Evolutionary conservation across 2,113 vertebrate genomes (phyloP).

Genomic region (Dasyurus viverrinus): DNA sequence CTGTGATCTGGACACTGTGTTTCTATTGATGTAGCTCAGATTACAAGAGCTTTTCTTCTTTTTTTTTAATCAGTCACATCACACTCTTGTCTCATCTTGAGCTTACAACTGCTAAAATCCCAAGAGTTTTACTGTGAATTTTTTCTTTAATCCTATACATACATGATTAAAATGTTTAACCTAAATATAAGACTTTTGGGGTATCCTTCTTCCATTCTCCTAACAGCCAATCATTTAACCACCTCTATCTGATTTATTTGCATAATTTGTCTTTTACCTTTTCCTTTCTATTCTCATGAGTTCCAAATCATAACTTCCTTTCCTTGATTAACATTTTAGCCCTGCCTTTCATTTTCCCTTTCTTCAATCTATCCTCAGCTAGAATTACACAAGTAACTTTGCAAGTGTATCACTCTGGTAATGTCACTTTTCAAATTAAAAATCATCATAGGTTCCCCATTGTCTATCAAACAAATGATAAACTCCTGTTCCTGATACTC

Average conservation of each 20-base stretch:
- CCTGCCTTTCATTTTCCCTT: neutral
- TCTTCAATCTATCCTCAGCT: too few species aligned
- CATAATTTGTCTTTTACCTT: neutral
- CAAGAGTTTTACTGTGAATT: neutral
- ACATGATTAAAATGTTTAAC: neutral
- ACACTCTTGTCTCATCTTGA: neutral
- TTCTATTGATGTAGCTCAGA: neutral
- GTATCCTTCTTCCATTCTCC: neutral
- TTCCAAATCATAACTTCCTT: neutral
- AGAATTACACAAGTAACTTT: too few species aligned
- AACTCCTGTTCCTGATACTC: neutral
- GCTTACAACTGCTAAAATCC: neutral
- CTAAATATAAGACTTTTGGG: neutral
- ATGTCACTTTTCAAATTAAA: neutral
- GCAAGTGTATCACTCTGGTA: neutral
- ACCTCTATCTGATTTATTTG: neutral
- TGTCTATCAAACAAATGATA: neutral
- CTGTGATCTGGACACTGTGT: slow-evolving; percentile 3
- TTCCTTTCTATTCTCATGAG: neutral
- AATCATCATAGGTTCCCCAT: neutral
- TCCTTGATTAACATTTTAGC: neutral
- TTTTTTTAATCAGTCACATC: neutral
- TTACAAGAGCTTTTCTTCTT: neutral
- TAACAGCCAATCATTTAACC: neutral
- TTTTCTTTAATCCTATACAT: neutral